These are phyloP conservation scores for Stomorhina lunata DNA, from an alignment of 2,888 invertebrate genomes.

Conservation along the genomic window DNA sequence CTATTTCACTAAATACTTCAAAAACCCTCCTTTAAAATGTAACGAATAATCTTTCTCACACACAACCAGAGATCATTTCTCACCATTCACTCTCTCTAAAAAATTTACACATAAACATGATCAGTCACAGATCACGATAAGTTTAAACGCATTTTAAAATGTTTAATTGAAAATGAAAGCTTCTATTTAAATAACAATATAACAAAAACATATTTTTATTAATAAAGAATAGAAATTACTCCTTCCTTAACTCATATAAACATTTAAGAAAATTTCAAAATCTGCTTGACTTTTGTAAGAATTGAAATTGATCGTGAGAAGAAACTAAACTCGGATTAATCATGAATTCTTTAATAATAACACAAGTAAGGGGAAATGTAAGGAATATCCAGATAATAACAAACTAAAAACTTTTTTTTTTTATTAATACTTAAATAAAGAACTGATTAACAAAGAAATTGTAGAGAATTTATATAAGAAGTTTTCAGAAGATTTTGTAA, in stretches of 20 bases:
- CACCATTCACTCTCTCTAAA: background rate
- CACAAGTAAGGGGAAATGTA: background rate
- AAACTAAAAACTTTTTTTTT: background rate
- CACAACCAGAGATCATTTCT: background rate
- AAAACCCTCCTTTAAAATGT: background rate
- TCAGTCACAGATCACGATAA: background rate
- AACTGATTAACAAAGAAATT: background rate
- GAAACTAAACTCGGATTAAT: conserved; percentile 49
- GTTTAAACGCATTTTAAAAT: background rate
- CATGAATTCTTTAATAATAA: conserved; percentile 11
- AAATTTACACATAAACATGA: background rate
- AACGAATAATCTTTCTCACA: background rate
- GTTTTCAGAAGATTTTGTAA: background rate
- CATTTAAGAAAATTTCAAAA: background rate
- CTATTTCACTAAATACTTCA: background rate
- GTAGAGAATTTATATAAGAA: background rate
- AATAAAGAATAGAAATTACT: conserved; percentile 54
- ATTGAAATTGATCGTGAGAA: conserved; percentile 62
- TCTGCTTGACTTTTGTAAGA: conserved; percentile 39
- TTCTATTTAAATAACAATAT: conserved; percentile 17
- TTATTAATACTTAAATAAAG: background rate
- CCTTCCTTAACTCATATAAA: conserved; percentile 57
- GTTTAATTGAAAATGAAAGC: conserved; percentile 60
- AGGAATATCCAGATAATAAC: background rate
- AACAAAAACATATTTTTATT: conserved; percentile 44